These are phyloP conservation scores for Hippocampus zosterae DNA, from an alignment of 2,113 vertebrate genomes.

Conservation along the genomic window DNA sequence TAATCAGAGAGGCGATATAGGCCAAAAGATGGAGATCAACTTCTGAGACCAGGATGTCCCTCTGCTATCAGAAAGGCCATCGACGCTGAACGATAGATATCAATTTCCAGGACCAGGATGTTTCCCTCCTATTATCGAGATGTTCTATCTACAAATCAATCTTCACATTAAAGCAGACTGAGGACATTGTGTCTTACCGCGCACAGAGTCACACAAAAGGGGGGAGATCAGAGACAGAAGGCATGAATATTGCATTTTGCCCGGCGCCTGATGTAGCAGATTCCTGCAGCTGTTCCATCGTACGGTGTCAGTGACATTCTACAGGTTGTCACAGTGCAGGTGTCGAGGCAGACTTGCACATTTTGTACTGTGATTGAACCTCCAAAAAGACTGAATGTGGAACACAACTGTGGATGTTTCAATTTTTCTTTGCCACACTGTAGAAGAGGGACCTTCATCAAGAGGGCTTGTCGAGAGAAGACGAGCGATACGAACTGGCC, in stretches of 20 bases:
- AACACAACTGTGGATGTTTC: no score
- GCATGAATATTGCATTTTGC: background rate
- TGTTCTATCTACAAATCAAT: background rate
- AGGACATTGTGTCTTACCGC: slow-evolving; percentile 1
- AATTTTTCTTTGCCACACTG: no score
- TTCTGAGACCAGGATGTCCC: background rate
- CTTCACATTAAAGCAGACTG: background rate
- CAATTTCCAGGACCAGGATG: background rate
- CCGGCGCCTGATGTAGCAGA: background rate
- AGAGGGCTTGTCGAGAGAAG: no score
- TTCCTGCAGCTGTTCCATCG: background rate
- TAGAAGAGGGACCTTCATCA: no score
- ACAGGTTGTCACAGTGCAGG: slow-evolving; percentile 9
- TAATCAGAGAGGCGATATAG: background rate
- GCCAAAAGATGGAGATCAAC: background rate
- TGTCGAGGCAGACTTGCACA: background rate
- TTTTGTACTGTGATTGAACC: background rate
- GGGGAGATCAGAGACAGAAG: slow-evolving; percentile 9
- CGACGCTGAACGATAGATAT: background rate
- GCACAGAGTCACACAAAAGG: slow-evolving; percentile 15
- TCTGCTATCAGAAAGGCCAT: background rate
- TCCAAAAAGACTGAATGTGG: background rate
- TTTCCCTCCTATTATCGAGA: background rate
- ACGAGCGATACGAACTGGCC: no score
- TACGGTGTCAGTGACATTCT: background rate